Base-by-base conservation (phyloP, 2,888 invertebrate genomes). In the Germaria angustata region DNA sequence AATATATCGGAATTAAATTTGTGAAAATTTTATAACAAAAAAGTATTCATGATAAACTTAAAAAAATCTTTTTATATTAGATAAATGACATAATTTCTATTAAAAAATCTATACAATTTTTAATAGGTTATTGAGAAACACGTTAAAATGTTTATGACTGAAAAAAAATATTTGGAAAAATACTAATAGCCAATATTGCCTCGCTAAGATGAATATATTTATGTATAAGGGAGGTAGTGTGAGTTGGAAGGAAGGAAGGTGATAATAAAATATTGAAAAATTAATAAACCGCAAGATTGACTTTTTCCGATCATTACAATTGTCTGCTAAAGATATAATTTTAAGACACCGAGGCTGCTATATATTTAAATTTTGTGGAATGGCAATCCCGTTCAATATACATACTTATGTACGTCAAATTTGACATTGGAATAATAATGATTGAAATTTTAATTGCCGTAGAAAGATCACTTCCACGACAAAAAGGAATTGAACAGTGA, bases 21-120 rank as follows among this genome's bases (percentile, higher is more conserved):
- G 13, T 36, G n/a, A 46, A 36, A 46, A 39, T 68, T 61, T 15
- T n/a, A 9, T 6, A 9, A 24, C 34, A 24, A 57, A 28, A 39
- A 72, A 13, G 11, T 4, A 13, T 24, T n/a, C n/a, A 36, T 24
- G 15, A 79, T 51, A 69, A 69, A 63, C 22, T 61, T 53, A 17
- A 69, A 39, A 46, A 57, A 39, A 53, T 63, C 1, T 39, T 61
- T 61, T 78, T 66, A 75, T 68, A 69, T 78, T 36, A 28, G 11
- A 63, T 39, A 73, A 81, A 75, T 82, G 82, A 79, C 79, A 79
- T 76, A 82, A 82, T 82, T 71, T 72, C 51, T 55, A 72, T 53
- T 55, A 51, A 72, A 55, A 73, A 5, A 17, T 24, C 55, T 46
- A 15, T 36, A 69, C 32, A 7, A 1, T 39, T 53, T 61, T 66